These are phyloP conservation scores for Trematocara marginatum DNA, from an alignment of 2,113 vertebrate species.

Conservation along the genomic window DNA sequence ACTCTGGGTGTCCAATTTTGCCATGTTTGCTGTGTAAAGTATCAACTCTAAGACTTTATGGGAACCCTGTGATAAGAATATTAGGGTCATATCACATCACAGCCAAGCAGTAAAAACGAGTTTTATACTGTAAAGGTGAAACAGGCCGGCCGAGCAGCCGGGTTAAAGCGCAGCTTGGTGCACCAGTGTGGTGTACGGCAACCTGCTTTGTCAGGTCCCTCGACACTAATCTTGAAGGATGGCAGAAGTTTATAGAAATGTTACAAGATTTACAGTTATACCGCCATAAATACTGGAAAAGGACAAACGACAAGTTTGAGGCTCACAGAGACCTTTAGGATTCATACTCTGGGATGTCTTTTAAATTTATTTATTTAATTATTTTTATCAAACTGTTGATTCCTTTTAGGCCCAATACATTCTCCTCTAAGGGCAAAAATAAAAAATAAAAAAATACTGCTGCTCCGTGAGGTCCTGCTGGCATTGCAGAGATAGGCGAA, in stretches of 20 bases:
- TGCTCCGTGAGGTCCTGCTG: neutral
- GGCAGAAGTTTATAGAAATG: neutral
- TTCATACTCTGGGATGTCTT: neutral
- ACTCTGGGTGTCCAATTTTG: neutral
- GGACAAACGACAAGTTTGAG: neutral
- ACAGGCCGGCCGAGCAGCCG: accelerated
- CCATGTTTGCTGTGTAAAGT: neutral
- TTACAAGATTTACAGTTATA: neutral
- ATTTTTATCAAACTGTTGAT: neutral
- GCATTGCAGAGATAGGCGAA: neutral
- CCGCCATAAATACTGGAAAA: neutral
- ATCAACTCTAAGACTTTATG: neutral
- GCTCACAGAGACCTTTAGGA: neutral
- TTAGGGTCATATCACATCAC: neutral
- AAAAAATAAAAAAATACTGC: neutral
- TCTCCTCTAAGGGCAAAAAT: neutral
- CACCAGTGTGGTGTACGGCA: neutral
- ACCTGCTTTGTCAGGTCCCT: neutral
- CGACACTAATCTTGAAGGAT: neutral
- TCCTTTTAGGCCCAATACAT: neutral
- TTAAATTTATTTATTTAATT: neutral
- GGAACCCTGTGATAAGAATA: neutral
- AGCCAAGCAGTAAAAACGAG: neutral
- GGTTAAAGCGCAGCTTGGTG: neutral
- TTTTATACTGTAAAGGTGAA: neutral